Evolutionary conservation across 2,797 vertebrate species (phyloP).

Genomic region (Enteromius paludinosus): DNA sequence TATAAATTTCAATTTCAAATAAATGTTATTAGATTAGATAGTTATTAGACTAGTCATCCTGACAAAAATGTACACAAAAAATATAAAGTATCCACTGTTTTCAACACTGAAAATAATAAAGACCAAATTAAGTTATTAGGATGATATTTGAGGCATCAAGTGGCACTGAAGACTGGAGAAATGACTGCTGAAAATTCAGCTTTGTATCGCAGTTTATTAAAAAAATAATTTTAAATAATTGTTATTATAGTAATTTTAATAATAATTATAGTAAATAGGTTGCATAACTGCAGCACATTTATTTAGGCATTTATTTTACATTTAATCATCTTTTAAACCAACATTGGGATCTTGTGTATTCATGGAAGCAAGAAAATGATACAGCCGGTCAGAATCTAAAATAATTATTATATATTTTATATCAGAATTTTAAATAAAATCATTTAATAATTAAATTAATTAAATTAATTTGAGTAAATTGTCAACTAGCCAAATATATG

Average conservation of each 20-base stretch:
- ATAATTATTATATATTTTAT: too few relatives aligned
- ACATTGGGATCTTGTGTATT: background rate
- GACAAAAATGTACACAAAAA: background rate
- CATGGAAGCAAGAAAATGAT: too few relatives aligned
- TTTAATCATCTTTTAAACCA: background rate
- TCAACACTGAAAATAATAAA: background rate
- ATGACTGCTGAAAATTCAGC: background rate
- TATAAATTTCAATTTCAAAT: background rate
- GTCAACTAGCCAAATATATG: too few relatives aligned
- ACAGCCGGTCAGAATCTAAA: too few relatives aligned
- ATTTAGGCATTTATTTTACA: background rate
- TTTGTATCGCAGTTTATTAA: background rate
- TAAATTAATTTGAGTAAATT: too few relatives aligned
- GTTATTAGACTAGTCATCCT: background rate
- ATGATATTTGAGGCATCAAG: background rate
- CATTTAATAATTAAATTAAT: too few relatives aligned
- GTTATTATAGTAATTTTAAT: too few relatives aligned
- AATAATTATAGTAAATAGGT: background rate
- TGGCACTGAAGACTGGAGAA: background rate
- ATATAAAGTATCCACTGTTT: background rate
- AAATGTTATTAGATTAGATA: background rate
- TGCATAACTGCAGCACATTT: background rate
- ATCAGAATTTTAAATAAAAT: too few relatives aligned
- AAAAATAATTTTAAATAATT: background rate
- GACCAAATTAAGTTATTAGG: background rate